Base-by-base conservation (phyloP, 2,888 invertebrate genomes). In the Xanthia icteritia region DNA sequence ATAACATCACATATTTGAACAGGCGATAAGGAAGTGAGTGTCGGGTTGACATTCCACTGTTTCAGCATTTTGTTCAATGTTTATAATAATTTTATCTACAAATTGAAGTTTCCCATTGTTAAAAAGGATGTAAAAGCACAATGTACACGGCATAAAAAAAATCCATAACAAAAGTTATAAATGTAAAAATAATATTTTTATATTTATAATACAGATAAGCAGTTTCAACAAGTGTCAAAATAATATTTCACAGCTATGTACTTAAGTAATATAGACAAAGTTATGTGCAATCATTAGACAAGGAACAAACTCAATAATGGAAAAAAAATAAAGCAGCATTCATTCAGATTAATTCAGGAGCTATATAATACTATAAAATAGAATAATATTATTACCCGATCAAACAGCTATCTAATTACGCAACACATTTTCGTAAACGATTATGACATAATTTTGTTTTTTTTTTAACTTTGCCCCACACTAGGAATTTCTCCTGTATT, bases 1-100 rank as follows among this genome's bases (percentile, higher is more conserved):
- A 58, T 64, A 69, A 77, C 48, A 60, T 60, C 5, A 17, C 4
- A 36, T 70, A 42, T 69, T 77, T 77, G 13, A 17, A 51, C 56
- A 77, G 69, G 58, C 64, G 77, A 48, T 51, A 58, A 27, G n/a
- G 5, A 11, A n/a, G 23, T 31, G 13, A 65, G 27, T 64, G n/a
- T 74, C 15, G 1, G 1, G 8, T 39, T 39, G 23, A 17, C 6
- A 48, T 51, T 23, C 58, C 27, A 73, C 56, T n/a, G 45, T 63
- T 54, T 27, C 6, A 17, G 20, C 0, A 73, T 1, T 31, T 31
- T 73, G 20, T 36, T 63, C 6, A 31, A 36, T 71, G 11, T 63
- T 71, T 64, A 31, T 70, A n/a, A 39, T 39, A 64, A 8, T 64
- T 15, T 58, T 58, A 61, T 61, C 11, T 3, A 20, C 9, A 36